These are phyloP conservation scores for Hycleus cichorii DNA, from an alignment of 1,140 invertebrate genomes.

Conservation along the genomic window DNA sequence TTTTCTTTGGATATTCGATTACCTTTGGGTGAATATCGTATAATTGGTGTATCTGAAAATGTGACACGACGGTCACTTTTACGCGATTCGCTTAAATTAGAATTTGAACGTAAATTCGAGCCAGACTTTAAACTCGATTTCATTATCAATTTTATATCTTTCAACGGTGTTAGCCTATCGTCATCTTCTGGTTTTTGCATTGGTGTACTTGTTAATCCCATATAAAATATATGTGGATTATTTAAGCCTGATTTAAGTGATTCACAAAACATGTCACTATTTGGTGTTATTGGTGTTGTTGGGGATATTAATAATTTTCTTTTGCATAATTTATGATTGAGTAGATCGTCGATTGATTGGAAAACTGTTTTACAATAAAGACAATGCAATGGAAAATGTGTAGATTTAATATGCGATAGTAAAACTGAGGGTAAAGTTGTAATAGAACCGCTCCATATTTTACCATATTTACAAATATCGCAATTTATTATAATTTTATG, in stretches of 20 bases:
- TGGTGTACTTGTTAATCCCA: constrained; percentile 25
- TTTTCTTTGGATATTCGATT: too few species aligned
- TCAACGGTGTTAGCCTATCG: constrained; percentile 19
- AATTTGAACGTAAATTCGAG: background rate
- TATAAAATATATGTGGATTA: background rate
- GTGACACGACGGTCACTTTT: constrained; percentile 4
- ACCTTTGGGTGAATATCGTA: too few species aligned
- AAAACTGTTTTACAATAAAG: constrained; percentile 24
- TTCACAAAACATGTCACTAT: background rate
- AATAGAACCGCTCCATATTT: background rate
- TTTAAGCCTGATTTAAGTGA: background rate
- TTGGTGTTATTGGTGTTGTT: constrained; percentile 9
- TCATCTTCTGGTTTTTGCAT: constrained; percentile 20
- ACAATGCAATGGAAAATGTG: constrained; percentile 27
- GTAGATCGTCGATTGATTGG: constrained; percentile 19
- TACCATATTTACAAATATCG: constrained; percentile 27
- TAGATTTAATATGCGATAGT: constrained; percentile 19
- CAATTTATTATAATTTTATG: constrained; percentile 24
- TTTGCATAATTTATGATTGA: constrained; percentile 16
- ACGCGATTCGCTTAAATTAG: constrained; percentile 5
- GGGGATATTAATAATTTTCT: constrained; percentile 13
- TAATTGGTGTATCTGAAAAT: background rate
- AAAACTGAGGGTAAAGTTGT: constrained; percentile 2
- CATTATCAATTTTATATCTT: background rate
- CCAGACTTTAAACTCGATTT: background rate